Evolutionary conservation across 2,797 vertebrate species (phyloP).

Genomic region (Zalophus californianus): DNA sequence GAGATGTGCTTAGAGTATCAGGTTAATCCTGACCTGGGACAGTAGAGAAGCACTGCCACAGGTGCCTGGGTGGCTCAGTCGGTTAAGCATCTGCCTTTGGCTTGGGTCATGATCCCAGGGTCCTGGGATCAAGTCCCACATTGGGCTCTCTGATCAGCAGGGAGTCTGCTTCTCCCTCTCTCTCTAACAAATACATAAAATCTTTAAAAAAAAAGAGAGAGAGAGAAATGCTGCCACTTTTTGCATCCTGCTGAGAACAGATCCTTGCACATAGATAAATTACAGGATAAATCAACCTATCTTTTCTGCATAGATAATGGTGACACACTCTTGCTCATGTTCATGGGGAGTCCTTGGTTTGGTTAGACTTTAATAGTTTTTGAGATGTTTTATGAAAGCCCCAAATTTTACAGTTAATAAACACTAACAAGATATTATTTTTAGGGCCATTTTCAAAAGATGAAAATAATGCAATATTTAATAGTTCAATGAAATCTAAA

Average conservation of each 20-base stretch:
- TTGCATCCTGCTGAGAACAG: not conserved
- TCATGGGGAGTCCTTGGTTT: not conserved
- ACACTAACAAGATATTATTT: not conserved
- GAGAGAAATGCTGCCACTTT: not conserved
- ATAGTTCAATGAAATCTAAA: slow-evolving; percentile 21
- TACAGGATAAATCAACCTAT: not conserved
- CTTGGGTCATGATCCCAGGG: too few species aligned
- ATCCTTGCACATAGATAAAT: not conserved
- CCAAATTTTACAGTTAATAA: slow-evolving; percentile 35
- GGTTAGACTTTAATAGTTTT: slow-evolving; percentile 6
- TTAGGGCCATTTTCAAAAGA: not conserved
- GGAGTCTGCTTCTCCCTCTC: too few species aligned
- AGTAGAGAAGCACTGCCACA: not conserved
- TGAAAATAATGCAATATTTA: not conserved
- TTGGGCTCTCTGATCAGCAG: too few species aligned
- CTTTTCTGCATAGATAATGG: not conserved
- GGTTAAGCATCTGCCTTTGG: too few species aligned
- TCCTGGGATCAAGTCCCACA: too few species aligned
- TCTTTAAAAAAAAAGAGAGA: too few species aligned
- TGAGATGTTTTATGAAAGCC: slow-evolving; percentile 6
- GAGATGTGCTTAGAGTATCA: not conserved
- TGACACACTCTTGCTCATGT: not conserved
- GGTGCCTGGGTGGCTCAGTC: too few species aligned
- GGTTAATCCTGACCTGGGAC: not conserved
- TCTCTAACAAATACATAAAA: too few species aligned